A percentile compares a stretch with the other conserved stretches of the same genome.
These are phyloP conservation scores for Laticauda colubrina DNA, from an alignment of 2,113 vertebrate species.

Conservation along the genomic window DNA sequence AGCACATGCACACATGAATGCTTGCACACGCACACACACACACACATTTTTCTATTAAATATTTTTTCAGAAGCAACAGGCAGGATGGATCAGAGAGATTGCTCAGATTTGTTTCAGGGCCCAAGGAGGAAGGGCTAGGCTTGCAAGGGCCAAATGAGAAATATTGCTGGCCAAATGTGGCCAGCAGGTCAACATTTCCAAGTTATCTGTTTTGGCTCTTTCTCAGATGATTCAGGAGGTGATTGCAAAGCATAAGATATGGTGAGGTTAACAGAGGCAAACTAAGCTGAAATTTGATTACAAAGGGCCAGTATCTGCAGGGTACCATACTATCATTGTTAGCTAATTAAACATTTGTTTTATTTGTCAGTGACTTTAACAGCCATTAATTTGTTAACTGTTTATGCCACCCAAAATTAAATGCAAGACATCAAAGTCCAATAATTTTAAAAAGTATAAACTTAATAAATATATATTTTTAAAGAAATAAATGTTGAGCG, in stretches of 20 bases:
- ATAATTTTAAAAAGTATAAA: neutral
- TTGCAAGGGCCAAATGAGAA: neutral
- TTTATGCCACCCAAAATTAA: neutral
- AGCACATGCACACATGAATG: neutral
- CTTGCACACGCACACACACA: neutral
- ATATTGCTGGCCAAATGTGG: neutral
- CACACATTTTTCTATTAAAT: neutral
- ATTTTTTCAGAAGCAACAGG: neutral
- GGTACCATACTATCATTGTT: neutral
- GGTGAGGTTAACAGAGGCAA: too few relatives aligned
- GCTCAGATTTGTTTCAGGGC: neutral
- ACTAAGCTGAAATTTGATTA: neutral
- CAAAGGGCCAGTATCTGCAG: neutral
- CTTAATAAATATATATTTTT: neutral
- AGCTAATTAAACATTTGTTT: neutral
- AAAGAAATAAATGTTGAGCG: neutral
- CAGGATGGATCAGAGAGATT: neutral
- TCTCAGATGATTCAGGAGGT: neutral
- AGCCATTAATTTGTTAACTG: neutral
- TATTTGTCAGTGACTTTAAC: neutral
- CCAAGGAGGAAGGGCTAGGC: neutral
- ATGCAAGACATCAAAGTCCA: neutral
- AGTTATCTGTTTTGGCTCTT: neutral
- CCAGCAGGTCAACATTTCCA: neutral
- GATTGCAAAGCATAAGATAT: neutral